phyloP scores from a whole-genome alignment of 2,113 vertebrate genomes.

The Gymnocephalus cernua region DNA sequence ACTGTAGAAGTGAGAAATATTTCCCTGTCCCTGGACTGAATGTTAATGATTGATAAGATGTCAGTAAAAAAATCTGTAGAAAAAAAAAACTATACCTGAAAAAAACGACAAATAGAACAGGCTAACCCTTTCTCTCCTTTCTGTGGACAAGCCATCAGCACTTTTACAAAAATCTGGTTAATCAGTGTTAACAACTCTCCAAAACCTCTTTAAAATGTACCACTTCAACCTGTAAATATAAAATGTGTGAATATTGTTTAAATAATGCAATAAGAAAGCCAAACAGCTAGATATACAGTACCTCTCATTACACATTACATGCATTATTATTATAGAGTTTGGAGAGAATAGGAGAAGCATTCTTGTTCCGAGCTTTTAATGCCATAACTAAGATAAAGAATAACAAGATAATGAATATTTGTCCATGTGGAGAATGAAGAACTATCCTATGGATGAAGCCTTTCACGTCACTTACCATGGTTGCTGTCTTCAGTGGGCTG shows the following conservation, averaged over 20 bases:
- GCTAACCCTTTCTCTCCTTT: neutral
- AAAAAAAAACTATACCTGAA: neutral
- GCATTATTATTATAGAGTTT: neutral
- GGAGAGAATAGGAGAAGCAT: too few species aligned
- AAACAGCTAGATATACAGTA: neutral
- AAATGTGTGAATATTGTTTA: neutral
- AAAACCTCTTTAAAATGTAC: neutral
- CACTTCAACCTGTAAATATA: neutral
- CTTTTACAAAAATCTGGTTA: neutral
- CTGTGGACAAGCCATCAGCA: neutral
- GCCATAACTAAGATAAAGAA: neutral
- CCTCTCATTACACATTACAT: too few species aligned
- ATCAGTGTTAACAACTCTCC: neutral
- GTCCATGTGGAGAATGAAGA: neutral
- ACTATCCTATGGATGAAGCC: neutral
- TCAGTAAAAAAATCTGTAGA: neutral
- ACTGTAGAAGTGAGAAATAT: neutral
- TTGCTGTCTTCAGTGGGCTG: slow-evolving; percentile 54
- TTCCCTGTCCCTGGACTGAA: neutral
- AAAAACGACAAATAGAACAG: neutral
- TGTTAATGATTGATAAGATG: neutral
- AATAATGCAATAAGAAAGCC: neutral
- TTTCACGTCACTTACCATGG: slow-evolving; percentile 65
- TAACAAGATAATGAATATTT: neutral
- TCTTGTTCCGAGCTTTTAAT: neutral